Conservation (phyloP, 2,888 invertebrate species). For the Osmoderma eremita region DNA sequence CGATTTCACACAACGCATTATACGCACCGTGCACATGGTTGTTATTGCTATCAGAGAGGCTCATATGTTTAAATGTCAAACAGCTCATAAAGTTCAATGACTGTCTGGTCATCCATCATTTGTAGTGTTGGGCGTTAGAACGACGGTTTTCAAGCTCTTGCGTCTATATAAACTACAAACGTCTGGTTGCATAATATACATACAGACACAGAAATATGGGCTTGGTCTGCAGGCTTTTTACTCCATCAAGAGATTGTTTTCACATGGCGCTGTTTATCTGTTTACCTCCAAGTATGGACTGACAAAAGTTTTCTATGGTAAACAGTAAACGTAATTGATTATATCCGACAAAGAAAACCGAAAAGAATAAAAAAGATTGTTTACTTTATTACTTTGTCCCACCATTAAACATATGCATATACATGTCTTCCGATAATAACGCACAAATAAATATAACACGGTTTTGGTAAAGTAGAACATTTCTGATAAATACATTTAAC, state of each 20-base stretch:
- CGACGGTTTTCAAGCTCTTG: conserved; percentile 26
- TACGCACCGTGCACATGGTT: conserved; percentile 26
- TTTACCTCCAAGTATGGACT: background rate
- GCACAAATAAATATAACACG: background rate
- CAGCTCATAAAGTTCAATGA: conserved; percentile 42
- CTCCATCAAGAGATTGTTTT: conserved; percentile 34
- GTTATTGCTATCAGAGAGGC: conserved; percentile 33
- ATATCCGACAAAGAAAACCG: conserved; percentile 4
- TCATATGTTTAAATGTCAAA: conserved; percentile 36
- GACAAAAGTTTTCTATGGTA: conserved; percentile 16
- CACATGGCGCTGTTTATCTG: conserved; percentile 28
- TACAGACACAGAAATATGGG: conserved; percentile 34
- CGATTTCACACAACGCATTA: conserved; percentile 10
- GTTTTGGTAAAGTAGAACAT: too few species aligned
- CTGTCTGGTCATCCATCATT: conserved; percentile 44
- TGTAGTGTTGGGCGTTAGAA: conserved; percentile 33
- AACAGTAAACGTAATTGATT: conserved; percentile 23
- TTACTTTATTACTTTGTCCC: background rate
- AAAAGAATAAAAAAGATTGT: conserved; percentile 9
- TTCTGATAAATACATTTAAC: too few species aligned
- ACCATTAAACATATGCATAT: background rate
- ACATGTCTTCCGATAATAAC: background rate
- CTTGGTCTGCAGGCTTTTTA: conserved; percentile 16
- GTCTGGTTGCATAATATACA: conserved; percentile 27
- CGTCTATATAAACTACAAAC: conserved; percentile 32